Evolutionary conservation across 2,888 invertebrate genomes (phyloP), one percentile per base, ranked within the genome.

Genomic region (Hyalella azteca): DNA sequence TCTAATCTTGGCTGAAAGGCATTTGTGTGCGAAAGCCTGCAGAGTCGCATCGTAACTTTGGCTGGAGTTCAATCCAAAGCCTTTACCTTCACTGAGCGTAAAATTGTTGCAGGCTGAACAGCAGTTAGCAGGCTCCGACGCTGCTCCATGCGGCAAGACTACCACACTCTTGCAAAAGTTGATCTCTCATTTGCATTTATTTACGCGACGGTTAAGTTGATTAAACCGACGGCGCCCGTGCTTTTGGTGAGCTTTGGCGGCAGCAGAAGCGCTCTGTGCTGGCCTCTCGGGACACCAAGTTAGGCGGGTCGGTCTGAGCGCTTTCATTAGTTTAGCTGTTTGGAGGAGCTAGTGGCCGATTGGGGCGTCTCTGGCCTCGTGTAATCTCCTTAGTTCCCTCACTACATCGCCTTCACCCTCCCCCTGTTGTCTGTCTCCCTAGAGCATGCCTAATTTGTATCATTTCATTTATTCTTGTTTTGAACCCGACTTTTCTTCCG

Each of bases 341-440:
- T 54, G 54, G 26, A 54, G 54, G 54, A 54, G 54, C 54, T 54
- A 54, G 54, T 54, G 54, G 54, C 54, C 54, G 54, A 54, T 54
- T 54, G 54, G 54, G 54, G 54, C 54, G 54, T 54, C 54, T 54
- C 26, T 54, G 22, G 7, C 54, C 54, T 54, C 26, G 26, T 54
- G 26, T 54, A 54, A 54, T 54, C 54, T 54, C 54, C 54, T 54
- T 54, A 54, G 54, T 54, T 22, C 36, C 48, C 78, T 78, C 54
- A 39, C 78, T 32, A 40, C 54, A 66, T 49, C 60, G 19, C 66
- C 36, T 73, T 66, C 40, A 41, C 50, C 49, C 60, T 75, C 50
- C 79, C 75, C 50, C 50, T 50, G n/a, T 39, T 78, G 49, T 41
- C 66, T 73, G 73, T 78, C 78, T 40, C 60, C 59, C 59, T 48